A percentile compares a stretch with the other conserved stretches of the same genome.
phyloP scores from a whole-genome alignment of 2,797 vertebrate species.

The Arnoldichthys spilopterus region DNA sequence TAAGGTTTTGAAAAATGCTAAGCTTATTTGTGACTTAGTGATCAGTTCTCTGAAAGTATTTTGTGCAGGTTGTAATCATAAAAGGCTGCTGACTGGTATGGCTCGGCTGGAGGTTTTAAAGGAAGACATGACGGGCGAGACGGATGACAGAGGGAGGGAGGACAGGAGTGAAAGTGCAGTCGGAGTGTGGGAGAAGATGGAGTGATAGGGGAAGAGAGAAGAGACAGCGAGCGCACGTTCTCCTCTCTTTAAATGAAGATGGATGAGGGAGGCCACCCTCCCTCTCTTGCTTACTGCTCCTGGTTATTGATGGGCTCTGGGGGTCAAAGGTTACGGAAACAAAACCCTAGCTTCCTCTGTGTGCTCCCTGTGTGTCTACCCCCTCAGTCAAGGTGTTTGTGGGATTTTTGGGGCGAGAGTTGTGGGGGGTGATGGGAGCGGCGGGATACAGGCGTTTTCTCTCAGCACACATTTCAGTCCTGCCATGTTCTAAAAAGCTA shows the following conservation, averaged over 20 bases:
- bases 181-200: constrained; percentile 46
- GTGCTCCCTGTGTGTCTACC: constrained; percentile 43
- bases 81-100: constrained; percentile 8
- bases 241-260: constrained; percentile 76
- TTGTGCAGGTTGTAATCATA: neutral
- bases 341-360: constrained; percentile 66
- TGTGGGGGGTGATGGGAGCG: too few species aligned
- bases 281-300: constrained; percentile 57
- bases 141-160: constrained; percentile 38
- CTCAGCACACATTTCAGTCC: constrained; percentile 34
- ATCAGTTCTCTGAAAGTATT: neutral
- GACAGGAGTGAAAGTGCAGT: constrained; percentile 49
- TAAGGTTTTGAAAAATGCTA: too few species aligned
- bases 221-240: constrained; percentile 62
- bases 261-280: constrained; percentile 63
- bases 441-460: constrained; percentile 7
- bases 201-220: constrained; percentile 48
- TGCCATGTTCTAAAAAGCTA: constrained; percentile 60
- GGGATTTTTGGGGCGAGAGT: constrained; percentile 7
- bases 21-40: too few species aligned
- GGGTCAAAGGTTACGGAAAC: constrained; percentile 74
- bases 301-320: constrained; percentile 74
- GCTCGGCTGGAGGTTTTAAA: neutral
- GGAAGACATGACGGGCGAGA: constrained; percentile 26
- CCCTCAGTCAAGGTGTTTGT: constrained; percentile 65